A percentile compares a stretch with the other conserved stretches of the same genome.
Conservation (phyloP, 2,888 invertebrate genomes). For the Archaeoteleia sp. region DNA sequence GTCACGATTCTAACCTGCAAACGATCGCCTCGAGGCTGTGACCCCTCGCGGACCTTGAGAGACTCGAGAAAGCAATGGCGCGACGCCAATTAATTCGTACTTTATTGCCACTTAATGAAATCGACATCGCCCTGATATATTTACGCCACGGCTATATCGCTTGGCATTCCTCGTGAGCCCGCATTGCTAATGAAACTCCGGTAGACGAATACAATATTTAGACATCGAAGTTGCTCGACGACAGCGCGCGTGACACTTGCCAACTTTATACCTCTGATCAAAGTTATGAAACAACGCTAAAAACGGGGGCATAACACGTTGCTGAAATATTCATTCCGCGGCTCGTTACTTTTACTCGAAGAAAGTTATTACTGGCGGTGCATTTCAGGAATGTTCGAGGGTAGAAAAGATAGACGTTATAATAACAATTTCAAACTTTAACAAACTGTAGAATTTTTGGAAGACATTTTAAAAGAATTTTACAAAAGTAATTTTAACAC, state of each 20-base stretch:
- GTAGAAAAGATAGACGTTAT: no score
- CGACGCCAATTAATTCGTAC: conserved; percentile 43
- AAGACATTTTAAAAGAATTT: background rate
- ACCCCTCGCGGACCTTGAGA: conserved; percentile 37
- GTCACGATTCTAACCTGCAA: conserved; percentile 1
- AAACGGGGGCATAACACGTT: conserved; percentile 2
- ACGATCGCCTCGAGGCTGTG: background rate
- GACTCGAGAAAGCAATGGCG: conserved; percentile 26
- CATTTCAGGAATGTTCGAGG: conserved; percentile 2
- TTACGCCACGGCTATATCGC: no score
- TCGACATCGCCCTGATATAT: conserved; percentile 9
- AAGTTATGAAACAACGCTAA: conserved; percentile 5
- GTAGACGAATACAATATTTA: conserved; percentile 3
- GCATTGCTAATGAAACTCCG: conserved; percentile 5
- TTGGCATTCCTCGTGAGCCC: background rate
- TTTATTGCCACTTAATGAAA: conserved; percentile 40
- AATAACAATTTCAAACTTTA: background rate
- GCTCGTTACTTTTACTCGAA: background rate
- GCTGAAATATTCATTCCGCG: conserved; percentile 1
- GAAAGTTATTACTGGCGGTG: conserved; percentile 3
- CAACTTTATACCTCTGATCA: background rate
- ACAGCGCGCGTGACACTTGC: background rate
- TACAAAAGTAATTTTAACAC: no score
- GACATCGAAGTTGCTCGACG: background rate
- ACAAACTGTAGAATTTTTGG: background rate